Conservation (phyloP, 2,113 vertebrate genomes). For the Oryzias javanicus region DNA sequence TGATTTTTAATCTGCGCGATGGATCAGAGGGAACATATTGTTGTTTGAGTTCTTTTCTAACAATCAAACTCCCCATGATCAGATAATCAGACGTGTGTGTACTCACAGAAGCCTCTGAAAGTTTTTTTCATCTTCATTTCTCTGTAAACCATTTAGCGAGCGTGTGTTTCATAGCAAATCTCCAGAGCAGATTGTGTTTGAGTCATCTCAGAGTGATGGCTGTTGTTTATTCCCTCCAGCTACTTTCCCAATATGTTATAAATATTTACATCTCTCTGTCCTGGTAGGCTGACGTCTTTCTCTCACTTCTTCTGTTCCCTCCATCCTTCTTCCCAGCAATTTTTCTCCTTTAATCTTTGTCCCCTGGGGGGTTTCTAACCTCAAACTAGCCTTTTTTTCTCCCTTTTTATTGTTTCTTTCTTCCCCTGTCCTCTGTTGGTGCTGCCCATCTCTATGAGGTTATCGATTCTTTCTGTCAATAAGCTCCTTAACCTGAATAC, state of each 20-base stretch:
- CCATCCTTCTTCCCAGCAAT: conserved; percentile 10
- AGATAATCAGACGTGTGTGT: no score
- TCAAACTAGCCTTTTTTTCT: conserved; percentile 16
- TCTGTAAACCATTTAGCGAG: no score
- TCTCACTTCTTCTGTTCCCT: conserved; percentile 14
- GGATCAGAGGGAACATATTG: no score
- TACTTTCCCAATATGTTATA: not conserved
- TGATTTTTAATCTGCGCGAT: no score
- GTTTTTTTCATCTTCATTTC: no score
- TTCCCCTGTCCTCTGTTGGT: conserved; percentile 28
- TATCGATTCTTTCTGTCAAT: conserved; percentile 59
- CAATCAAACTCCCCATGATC: no score
- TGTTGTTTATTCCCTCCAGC: conserved; percentile 18
- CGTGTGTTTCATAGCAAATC: not conserved
- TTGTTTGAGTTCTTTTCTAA: no score
- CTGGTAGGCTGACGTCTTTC: conserved; percentile 12
- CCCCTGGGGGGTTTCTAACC: conserved; percentile 15
- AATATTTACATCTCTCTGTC: conserved; percentile 15
- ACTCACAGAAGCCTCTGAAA: no score
- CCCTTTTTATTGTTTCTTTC: conserved; percentile 4
- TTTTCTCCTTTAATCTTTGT: conserved; percentile 15
- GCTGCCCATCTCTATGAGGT: conserved; percentile 36
- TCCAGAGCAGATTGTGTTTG: conserved; percentile 3
- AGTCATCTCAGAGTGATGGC: conserved; percentile 2
- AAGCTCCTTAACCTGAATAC: conserved; percentile 50